phyloP scores from a whole-genome alignment of 2,797 vertebrate genomes.

The Thaleichthys pacificus region DNA sequence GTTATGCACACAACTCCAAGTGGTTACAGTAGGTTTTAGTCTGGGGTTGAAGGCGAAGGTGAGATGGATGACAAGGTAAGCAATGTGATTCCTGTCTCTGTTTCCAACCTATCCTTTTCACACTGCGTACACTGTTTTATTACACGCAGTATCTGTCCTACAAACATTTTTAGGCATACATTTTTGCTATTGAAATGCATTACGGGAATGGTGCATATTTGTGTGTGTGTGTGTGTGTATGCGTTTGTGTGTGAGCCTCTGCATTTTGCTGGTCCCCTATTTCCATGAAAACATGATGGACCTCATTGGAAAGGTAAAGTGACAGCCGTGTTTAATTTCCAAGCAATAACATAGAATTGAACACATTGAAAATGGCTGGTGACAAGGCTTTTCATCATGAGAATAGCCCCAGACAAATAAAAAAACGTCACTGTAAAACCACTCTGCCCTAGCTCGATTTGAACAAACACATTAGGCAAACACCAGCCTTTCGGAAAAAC shows the following conservation, averaged over 20 bases:
- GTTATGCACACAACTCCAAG: too few species aligned
- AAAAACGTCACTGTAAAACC: neutral
- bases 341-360: conserved; percentile 63
- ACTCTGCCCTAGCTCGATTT: neutral
- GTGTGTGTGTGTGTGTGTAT: conserved; percentile 17
- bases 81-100: too few species aligned
- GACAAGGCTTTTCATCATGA: conserved; percentile 58
- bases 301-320: conserved; percentile 57
- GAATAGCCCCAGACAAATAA: conserved; percentile 51
- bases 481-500: too few species aligned
- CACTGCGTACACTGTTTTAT: too few species aligned
- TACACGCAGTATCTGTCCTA: too few species aligned
- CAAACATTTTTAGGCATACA: too few species aligned
- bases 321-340: conserved; percentile 71
- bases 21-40: too few species aligned
- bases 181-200: too few species aligned
- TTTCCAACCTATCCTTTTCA: too few species aligned
- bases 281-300: conserved; percentile 56
- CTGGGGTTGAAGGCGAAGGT: too few species aligned
- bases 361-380: conserved; percentile 48
- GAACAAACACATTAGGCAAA: neutral
- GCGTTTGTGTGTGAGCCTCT: conserved; percentile 16
- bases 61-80: too few species aligned
- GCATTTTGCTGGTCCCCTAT: conserved; percentile 4
- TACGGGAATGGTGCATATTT: neutral